Base-by-base conservation (phyloP, 2,113 vertebrate genomes). In the Oophaga pumilio region DNA sequence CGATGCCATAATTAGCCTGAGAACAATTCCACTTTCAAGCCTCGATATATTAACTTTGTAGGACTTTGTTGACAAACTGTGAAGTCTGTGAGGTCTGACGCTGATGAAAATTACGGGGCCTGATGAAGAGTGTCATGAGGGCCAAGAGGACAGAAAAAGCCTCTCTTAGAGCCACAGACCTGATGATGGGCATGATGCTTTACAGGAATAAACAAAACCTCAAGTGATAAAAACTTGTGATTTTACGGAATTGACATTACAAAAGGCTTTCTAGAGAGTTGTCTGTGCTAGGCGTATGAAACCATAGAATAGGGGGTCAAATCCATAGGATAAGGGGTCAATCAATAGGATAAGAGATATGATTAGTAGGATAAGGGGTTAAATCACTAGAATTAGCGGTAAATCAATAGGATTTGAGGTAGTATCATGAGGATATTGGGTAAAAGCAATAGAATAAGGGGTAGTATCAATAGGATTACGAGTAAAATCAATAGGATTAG, bases 1-100 rank as follows among this genome's bases (percentile, higher is more conserved):
- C 90, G 93, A 95, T 95, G 93, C 95, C 95, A 97, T 97, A 97
- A 97, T 97, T 97, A 97, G 95, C 97, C 96, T 95, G 0, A 96
- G 94, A 95, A 95, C 96, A 96, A 97, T 97, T 95, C 97, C 89
- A 95, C 94, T 96, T 97, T 96, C 94, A 96, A 96, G 96, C 94
- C 95, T 91, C 93, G 94, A 96, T 96, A 96, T 95, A 98, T 97
- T 97, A 97, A 96, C 95, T 95, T 94, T 94, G 93, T 92, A 92
- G 92, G 95, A 95, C 94, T 94, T 91, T 94, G 93, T 93, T 96
- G 93, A 94, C 89, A 91, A 92, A 94, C 92, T 95, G 91, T 91
- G 92, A 94, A 94, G 95, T 95, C 93, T 93, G 94, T 94, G 94
- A 95, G 94, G 92, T 90, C 90, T 91, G 91, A 93, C 89, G 82